phyloP scores from a whole-genome alignment of 2,797 vertebrate species.

The Sternotherus odoratus region DNA sequence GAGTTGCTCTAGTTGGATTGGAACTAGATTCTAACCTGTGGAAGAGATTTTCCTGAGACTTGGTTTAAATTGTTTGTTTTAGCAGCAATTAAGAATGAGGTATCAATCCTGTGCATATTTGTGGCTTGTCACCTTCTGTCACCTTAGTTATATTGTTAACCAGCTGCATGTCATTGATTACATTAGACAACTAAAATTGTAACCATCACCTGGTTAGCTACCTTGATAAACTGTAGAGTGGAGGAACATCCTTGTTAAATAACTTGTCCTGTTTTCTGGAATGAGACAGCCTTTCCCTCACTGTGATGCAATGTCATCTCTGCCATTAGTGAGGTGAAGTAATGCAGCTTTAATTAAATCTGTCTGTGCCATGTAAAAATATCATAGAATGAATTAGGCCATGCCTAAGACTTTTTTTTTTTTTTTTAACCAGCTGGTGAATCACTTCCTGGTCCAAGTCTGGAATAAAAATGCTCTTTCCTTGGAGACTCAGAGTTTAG shows the following conservation, averaged over 20 bases:
- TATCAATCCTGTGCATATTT: not conserved
- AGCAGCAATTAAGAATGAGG: not conserved
- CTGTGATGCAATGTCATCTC: not conserved
- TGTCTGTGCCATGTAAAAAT: slow-evolving; percentile 10
- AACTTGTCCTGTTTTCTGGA: not conserved
- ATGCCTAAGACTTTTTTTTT: not conserved
- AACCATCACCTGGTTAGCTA: slow-evolving; percentile 24
- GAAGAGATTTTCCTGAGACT: not conserved
- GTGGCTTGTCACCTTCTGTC: not conserved
- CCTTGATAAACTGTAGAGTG: not conserved
- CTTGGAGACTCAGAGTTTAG: accelerated
- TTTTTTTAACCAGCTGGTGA: not conserved
- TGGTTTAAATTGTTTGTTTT: not conserved
- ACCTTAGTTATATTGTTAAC: not conserved
- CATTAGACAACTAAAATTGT: not conserved
- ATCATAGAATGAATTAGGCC: not conserved
- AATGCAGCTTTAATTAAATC: slow-evolving; percentile 32
- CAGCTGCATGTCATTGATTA: slow-evolving; percentile 13
- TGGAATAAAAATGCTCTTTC: not conserved
- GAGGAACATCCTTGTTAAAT: not conserved
- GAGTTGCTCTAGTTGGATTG: not conserved
- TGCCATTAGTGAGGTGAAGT: slow-evolving; percentile 26
- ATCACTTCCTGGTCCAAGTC: not conserved
- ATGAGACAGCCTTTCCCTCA: slow-evolving; percentile 28
- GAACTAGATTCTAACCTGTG: not conserved